Base-by-base conservation (phyloP, 2,113 vertebrate genomes). In the Xiphophorus maculatus region DNA sequence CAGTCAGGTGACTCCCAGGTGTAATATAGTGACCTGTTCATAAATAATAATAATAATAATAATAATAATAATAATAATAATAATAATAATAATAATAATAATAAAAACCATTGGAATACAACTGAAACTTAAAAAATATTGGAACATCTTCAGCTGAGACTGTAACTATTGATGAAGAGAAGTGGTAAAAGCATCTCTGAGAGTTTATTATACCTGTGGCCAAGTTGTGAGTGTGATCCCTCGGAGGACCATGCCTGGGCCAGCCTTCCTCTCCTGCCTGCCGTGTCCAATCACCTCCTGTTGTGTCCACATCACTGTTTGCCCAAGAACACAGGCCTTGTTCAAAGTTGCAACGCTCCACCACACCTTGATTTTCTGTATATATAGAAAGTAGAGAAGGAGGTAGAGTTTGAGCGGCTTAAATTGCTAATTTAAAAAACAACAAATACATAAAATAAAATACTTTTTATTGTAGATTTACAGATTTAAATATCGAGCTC, bases 141-240 rank as follows among this genome's bases (percentile, higher is more conserved):
- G 28, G 28, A 0, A 44, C n/a, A 11, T 32, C 17, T 19, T 10
- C 37, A 14, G 27, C 25, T 58, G 17, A 32, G 6, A 33, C 42
- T 15, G 35, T 29, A 19, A 22, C 17, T 40, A 0, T 19, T 35
- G 32, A 71, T 62, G 1, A 8, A 40, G 15, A 71, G 27, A 4
- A 30, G n/a, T 14, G 58, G 1, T 19, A 14, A 5, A 19, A 40
- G 32, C 48, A 30, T n/a, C 2, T 83, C 30, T 48, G 22, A 19
- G 63, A 66, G 33, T 44, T 10, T 37, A 37, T 62, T 2, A 60
- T 76, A 95, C 94, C 94, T 81, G 93, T 91, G 63, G 80, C 93
- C 27, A 86, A 90, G 87, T 94, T 95, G 9, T 76, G 71, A 35
- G 94, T 95, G 89, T 95, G 94, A 73, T 95, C 94, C 62, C 92